These are phyloP conservation scores for Phalacrocorax carbo DNA, from an alignment of 2,113 vertebrate genomes.

Conservation along the genomic window DNA sequence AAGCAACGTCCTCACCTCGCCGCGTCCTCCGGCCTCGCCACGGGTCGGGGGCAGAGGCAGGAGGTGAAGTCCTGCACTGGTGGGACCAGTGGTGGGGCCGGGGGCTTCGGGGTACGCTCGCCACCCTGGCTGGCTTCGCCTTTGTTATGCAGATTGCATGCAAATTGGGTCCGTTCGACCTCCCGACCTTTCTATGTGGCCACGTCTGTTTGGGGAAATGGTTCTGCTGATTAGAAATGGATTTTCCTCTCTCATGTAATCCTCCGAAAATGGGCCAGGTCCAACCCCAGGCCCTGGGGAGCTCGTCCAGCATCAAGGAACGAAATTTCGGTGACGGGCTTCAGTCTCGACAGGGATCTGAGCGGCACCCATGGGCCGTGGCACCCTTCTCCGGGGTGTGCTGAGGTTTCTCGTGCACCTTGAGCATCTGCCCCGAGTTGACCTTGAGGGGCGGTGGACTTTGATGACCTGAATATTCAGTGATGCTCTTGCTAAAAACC, in stretches of 20 bases:
- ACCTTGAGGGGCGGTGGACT: not conserved
- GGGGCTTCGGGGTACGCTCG: rapidly evolving
- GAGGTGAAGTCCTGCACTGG: not conserved
- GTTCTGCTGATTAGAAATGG: slow-evolving; percentile 2
- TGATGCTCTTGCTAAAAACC: not conserved
- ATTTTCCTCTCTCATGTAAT: not conserved
- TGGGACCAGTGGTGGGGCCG: not conserved
- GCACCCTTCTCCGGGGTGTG: not conserved
- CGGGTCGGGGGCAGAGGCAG: not conserved
- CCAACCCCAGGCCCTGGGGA: not conserved
- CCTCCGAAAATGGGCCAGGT: not conserved
- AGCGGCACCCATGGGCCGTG: not conserved
- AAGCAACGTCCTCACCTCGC: rapidly evolving
- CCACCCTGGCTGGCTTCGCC: not conserved
- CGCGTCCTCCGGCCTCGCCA: rapidly evolving
- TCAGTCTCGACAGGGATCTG: not conserved
- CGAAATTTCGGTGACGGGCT: not conserved
- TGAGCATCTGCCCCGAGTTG: not conserved
- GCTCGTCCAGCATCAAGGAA: rapidly evolving
- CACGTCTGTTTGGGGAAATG: not conserved
- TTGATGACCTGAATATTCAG: not conserved
- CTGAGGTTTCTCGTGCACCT: not conserved
- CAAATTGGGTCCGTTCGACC: not conserved
- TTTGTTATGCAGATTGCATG: not conserved
- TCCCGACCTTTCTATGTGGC: not conserved